Evolutionary conservation across 2,797 vertebrate species (phyloP).

Genomic region (Ispidina lecontei): DNA sequence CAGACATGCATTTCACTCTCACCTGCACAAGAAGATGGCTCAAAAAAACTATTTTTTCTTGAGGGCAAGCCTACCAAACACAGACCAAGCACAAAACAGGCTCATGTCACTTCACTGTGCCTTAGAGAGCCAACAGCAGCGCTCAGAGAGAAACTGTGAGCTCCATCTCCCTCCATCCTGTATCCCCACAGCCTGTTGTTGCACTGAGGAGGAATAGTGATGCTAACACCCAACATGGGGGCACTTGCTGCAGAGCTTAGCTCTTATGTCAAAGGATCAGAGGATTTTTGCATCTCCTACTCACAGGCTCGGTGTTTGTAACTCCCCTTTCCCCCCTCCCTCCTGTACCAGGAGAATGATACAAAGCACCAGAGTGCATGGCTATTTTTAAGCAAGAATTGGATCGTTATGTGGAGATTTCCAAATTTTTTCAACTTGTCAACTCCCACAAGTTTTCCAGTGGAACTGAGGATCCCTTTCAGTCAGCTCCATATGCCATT

Average conservation of each 20-base stretch:
- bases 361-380: not conserved
- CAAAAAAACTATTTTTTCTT: not conserved
- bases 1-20: not conserved
- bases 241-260: not conserved
- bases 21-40: not conserved
- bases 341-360: not conserved
- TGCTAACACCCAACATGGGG: not conserved
- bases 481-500: constrained; percentile 62
- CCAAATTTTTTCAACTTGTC: constrained; percentile 56
- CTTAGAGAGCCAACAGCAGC: fast-evolving
- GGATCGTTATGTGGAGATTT: constrained; percentile 56
- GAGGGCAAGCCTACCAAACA: not conserved
- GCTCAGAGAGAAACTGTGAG: not conserved
- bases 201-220: not conserved
- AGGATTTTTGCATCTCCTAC: not conserved
- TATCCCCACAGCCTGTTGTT: not conserved
- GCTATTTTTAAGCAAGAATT: constrained; percentile 56
- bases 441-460: constrained; percentile 66
- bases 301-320: not conserved
- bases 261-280: not conserved
- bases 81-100: not conserved
- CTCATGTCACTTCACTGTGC: not conserved
- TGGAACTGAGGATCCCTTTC: constrained; percentile 57
- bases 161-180: not conserved
- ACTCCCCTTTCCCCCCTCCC: not conserved